Percentiles rank a stretch among this genome's conserved stretches.
phyloP scores from a whole-genome alignment of 2,113 vertebrate genomes.

The Lepus americanus region DNA sequence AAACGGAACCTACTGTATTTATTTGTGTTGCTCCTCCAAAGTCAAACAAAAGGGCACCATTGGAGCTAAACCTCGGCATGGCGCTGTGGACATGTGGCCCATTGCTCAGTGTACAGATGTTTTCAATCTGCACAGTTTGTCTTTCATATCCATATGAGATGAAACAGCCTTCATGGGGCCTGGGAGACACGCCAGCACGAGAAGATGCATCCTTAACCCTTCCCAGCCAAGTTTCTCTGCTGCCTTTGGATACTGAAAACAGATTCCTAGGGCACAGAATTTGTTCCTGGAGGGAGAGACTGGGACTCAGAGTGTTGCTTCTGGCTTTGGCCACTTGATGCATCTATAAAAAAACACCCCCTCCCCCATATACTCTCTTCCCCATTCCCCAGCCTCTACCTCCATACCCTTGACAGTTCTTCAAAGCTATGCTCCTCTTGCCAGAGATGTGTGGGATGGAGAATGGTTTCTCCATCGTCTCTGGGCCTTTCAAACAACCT shows the following conservation, averaged over 20 bases:
- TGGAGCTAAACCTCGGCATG: slow-evolving; percentile 87
- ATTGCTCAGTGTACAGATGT: slow-evolving; percentile 91
- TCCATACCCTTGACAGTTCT: background rate
- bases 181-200: slow-evolving; percentile 92
- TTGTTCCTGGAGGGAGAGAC: accelerated
- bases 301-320: background rate
- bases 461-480: accelerated
- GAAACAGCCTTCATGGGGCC: slow-evolving; percentile 91
- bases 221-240: slow-evolving; percentile 76
- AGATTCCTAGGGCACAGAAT: slow-evolving; percentile 12
- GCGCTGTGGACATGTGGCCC: slow-evolving; percentile 88
- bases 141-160: slow-evolving; percentile 91
- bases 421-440: background rate
- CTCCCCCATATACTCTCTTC: background rate
- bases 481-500: background rate
- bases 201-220: slow-evolving; percentile 91
- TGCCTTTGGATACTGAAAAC: background rate
- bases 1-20: slow-evolving; percentile 91
- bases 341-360: background rate
- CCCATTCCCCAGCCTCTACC: accelerated
- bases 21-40: slow-evolving; percentile 87
- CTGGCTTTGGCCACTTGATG: accelerated
- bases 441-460: background rate
- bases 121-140: slow-evolving; percentile 92
- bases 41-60: slow-evolving; percentile 90